Evolutionary conservation across 2,113 vertebrate genomes (phyloP), one percentile per base, ranked within the genome.

Genomic region (Lethenteron camtschaticum): DNA sequence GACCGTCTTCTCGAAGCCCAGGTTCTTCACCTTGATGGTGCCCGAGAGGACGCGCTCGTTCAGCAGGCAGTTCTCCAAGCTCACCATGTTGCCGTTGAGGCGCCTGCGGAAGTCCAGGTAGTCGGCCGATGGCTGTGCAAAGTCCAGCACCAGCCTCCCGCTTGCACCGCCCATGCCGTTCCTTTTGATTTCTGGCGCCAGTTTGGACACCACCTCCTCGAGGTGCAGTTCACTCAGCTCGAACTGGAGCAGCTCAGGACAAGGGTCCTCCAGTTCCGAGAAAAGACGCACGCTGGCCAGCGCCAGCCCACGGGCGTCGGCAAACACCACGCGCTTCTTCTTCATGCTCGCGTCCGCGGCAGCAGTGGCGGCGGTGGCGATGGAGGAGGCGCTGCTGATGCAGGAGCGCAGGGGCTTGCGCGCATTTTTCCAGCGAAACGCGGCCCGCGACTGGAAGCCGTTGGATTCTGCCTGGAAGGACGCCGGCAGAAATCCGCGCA

Each of bases 1-100:
- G 63, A 95, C 87, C 1, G 76, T 81, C 77, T 96, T 96, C 72
- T 95, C 82, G 1, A 86, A 95, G 73, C 83, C 86, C 12, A 91
- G 1, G 0, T 95, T 96, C 75, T 81, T 85, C 3, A 96, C 91
- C 78, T 91, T 88, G 68, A 95, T 75, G 0, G 88, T 92, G 16
- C 91, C 91, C 0, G 83, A 83, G 73, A 90, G 70, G 55, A 80
- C 80, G 68, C 83, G 84, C 74, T 90, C 86, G 74, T 88, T 88
- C 72, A 92, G 79, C 3, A 80, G 81, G 71, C 90, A 96, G 75
- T 81, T 90, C 76, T 96, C 91, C 60, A 96, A 78, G 72, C 85
- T 86, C 11, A 92, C 85, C 12, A 81, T 80, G 70, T 86, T 89
- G 73, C 79, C 85, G 76, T 87, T 86, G 12, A 95, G 80, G 13